These are phyloP conservation scores for Dermochelys coriacea DNA, from an alignment of 2,797 vertebrate species.

Conservation along the genomic window DNA sequence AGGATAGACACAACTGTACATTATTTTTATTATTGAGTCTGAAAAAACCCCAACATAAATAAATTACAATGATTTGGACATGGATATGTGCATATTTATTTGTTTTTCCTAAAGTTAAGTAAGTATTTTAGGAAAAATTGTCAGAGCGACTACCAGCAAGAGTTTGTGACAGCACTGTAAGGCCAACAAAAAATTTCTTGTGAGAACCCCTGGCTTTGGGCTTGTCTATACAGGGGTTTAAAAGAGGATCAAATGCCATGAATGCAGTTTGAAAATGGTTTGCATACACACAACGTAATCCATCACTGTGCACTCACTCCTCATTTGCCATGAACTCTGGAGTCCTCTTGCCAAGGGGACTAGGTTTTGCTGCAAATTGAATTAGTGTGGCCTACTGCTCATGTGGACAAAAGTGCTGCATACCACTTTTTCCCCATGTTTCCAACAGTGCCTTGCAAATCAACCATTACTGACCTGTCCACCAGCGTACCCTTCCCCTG, in stretches of 20 bases:
- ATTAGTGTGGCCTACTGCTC: neutral
- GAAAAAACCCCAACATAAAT: no score
- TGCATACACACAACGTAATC: neutral
- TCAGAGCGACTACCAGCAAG: no score
- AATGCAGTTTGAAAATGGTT: neutral
- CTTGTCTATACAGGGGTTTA: neutral
- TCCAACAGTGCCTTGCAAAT: neutral
- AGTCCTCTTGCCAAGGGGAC: neutral
- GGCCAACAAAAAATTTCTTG: no score
- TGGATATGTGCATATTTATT: no score
- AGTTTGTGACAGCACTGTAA: no score
- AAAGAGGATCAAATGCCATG: neutral
- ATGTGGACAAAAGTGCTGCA: neutral
- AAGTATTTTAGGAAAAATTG: no score
- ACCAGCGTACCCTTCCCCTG: neutral
- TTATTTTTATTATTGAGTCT: no score
- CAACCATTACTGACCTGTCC: neutral
- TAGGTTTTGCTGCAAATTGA: neutral
- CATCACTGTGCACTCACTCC: neutral
- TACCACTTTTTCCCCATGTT: neutral
- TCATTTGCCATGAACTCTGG: neutral
- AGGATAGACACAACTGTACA: no score
- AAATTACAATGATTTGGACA: no score
- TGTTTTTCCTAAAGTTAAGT: no score
- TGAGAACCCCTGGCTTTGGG: no score